Conservation (phyloP, 2,888 invertebrate genomes). For the Tromatobia lineatoria region DNA sequence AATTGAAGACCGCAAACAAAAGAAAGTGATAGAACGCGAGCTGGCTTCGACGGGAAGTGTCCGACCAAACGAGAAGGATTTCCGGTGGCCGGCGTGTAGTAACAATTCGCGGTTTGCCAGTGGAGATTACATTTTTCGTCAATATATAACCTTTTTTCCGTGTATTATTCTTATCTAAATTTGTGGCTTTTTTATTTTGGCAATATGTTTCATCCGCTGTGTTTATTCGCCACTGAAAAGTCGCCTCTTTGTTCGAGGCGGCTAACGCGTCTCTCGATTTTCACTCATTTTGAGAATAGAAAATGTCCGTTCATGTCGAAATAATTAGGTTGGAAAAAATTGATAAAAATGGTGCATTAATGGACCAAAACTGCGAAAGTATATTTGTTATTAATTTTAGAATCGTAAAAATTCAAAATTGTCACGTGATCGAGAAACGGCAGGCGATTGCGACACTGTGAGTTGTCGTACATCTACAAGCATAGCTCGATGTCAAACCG, state of each 20-base stretch:
- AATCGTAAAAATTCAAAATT: too few relatives aligned
- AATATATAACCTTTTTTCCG: neutral
- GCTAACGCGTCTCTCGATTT: too few relatives aligned
- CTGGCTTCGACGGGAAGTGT: slow-evolving; percentile 56
- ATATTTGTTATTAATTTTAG: too few relatives aligned
- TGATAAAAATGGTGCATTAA: too few relatives aligned
- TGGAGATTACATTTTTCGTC: slow-evolving; percentile 47
- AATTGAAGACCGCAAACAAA: slow-evolving; percentile 52
- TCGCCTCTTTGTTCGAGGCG: neutral
- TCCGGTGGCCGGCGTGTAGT: slow-evolving; percentile 56
- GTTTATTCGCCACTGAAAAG: neutral
- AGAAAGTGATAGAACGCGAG: slow-evolving; percentile 59
- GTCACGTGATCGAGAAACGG: too few relatives aligned
- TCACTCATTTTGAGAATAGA: too few relatives aligned
- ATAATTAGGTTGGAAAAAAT: too few relatives aligned
- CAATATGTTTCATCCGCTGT: neutral
- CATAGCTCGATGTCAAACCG: too few relatives aligned
- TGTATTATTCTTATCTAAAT: neutral
- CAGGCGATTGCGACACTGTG: too few relatives aligned
- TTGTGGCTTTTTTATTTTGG: neutral
- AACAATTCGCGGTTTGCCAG: slow-evolving; percentile 40
- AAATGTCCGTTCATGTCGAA: too few relatives aligned
- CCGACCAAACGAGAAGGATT: slow-evolving; percentile 59
- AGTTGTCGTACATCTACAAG: too few relatives aligned
- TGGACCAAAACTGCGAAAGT: too few relatives aligned